Evolutionary conservation across 2,888 invertebrate genomes (phyloP).

Genomic region (Eucera pruinosa): DNA sequence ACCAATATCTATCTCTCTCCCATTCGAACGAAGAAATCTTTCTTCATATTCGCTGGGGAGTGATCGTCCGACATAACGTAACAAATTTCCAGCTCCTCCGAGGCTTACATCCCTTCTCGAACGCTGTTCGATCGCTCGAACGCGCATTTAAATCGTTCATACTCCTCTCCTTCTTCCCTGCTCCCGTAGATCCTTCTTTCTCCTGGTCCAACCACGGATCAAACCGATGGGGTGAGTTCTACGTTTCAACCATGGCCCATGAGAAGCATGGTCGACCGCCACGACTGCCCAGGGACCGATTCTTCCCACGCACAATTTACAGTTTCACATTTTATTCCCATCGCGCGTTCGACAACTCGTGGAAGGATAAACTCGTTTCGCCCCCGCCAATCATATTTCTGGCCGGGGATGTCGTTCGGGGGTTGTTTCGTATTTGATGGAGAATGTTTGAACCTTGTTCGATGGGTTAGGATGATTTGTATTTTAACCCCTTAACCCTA

Average conservation of each 20-base stretch:
- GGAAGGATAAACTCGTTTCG: slow-evolving; percentile 78
- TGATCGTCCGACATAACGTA: slow-evolving; percentile 80
- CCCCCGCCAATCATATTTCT: slow-evolving; percentile 73
- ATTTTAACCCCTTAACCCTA: no score
- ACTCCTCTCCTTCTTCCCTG: slow-evolving; percentile 9
- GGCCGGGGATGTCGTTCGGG: slow-evolving; percentile 6
- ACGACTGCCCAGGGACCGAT: slow-evolving; percentile 81
- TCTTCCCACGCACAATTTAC: slow-evolving; percentile 84
- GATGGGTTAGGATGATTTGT: slow-evolving; percentile 24
- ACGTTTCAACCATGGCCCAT: slow-evolving; percentile 39
- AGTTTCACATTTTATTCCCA: slow-evolving; percentile 84
- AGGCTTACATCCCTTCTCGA: slow-evolving; percentile 33
- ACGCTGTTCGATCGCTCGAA: slow-evolving; percentile 69
- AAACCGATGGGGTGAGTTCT: slow-evolving; percentile 31
- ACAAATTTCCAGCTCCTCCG: slow-evolving; percentile 80
- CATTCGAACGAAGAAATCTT: slow-evolving; percentile 74
- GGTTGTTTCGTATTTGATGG: background rate
- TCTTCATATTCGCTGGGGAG: slow-evolving; percentile 83
- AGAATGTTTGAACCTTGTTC: slow-evolving; percentile 38
- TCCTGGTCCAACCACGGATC: slow-evolving; percentile 15
- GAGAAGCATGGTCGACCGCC: slow-evolving; percentile 65
- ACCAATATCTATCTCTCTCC: background rate
- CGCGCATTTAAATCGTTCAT: slow-evolving; percentile 82
- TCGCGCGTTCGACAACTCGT: slow-evolving; percentile 75
- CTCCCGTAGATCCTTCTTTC: background rate